phyloP scores from a whole-genome alignment of 2,888 invertebrate genomes.

The Tetrapedia diversipes region DNA sequence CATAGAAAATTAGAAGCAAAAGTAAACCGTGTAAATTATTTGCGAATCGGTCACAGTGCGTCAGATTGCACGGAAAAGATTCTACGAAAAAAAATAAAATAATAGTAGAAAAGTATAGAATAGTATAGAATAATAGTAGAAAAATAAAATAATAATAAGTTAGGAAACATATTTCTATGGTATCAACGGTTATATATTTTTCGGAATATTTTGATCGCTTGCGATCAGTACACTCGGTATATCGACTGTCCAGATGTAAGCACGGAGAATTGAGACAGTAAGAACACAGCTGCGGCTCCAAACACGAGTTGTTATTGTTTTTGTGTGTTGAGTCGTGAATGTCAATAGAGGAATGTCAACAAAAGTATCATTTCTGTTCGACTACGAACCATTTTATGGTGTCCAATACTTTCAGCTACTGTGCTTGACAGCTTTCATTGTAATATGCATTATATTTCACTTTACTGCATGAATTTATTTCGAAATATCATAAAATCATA shows the following conservation, averaged over 20 bases:
- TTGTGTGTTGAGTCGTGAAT: constrained; percentile 74
- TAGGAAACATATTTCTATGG: too few relatives aligned
- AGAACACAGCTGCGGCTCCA: constrained; percentile 76
- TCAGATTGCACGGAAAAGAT: constrained; percentile 31
- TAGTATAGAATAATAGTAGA: neutral
- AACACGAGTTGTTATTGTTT: constrained; percentile 75
- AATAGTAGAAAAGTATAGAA: neutral
- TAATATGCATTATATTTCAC: too few relatives aligned
- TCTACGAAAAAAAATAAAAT: neutral
- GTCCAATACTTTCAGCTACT: constrained; percentile 15
- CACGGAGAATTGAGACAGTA: constrained; percentile 63
- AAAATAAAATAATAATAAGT: too few relatives aligned
- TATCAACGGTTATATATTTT: too few relatives aligned
- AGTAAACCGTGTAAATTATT: constrained; percentile 26
- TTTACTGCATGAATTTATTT: neutral
- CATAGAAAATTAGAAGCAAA: constrained; percentile 2
- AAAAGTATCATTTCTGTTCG: constrained; percentile 51
- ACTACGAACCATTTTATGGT: constrained; percentile 28
- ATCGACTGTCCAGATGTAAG: constrained; percentile 63
- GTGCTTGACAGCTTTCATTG: constrained; percentile 7
- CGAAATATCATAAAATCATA: too few relatives aligned
- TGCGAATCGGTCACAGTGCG: neutral
- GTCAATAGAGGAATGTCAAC: constrained; percentile 64
- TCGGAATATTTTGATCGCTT: too few relatives aligned
- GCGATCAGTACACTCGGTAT: constrained; percentile 56